Evolutionary conservation across 2,888 invertebrate genomes (phyloP), one percentile per base, ranked within the genome.

Genomic region (Phrixothrix hirtus): DNA sequence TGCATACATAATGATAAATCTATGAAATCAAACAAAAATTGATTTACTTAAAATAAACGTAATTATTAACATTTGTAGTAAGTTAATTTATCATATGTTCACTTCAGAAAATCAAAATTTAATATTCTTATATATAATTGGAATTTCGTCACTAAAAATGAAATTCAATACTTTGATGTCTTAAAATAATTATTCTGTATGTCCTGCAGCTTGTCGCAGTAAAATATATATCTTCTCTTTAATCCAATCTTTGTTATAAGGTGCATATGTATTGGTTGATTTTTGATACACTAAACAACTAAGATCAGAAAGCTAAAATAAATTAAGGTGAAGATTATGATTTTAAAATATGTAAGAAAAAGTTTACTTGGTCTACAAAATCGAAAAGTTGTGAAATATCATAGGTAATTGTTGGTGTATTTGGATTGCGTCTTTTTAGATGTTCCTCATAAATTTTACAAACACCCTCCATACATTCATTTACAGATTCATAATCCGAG

Each of bases 401-500:
- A 70, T 99, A 99, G 0, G 98, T 98, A 56, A 99, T 99, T 1
- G 94, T 94, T 1, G 95, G 94, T 10, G 93, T 92, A 70, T 94
- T 90, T 0, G 99, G 98, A 73, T 98, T 96, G 67, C 92, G 83
- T 52, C 92, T 83, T 73, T 99, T 99, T 62, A 99, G 77, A 76
- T 99, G 98, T 70, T 99, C 98, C 72, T 99, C 99, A 72, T 95
- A 99, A 59, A 99, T 98, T 79, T 97, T 97, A 75, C 99, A 99
- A 7, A 99, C 95, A 25, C 95, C 96, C 79, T 98, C 97, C 89
- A 98, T 90, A 71, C 96, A 96, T 69, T 97, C 97, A 68, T 96
- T 97, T 5, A 97, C 90, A 54, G 95, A 93, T 73, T 99, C 98
- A 70, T 97, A 99, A 75, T 99, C 99, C 0, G 95, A 95, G 76